Evolutionary conservation across 92 coral and sea anemone genomes (phyloP).

Genomic region (Heliopora coerulea): DNA sequence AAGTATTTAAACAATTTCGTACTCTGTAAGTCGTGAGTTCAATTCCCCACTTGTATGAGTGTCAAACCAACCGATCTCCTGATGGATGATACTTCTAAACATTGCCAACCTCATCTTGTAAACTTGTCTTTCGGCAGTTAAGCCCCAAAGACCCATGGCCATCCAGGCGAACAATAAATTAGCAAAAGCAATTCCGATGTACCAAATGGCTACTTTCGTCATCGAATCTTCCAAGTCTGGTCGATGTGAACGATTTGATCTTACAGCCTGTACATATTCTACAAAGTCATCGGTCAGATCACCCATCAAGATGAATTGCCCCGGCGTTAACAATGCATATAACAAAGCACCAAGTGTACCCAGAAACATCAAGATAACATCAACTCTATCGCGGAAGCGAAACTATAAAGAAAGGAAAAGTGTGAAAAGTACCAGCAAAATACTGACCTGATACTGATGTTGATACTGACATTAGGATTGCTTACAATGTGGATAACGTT

Average conservation of each 20-base stretch:
- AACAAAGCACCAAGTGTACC: constrained; percentile 70
- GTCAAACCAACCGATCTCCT: constrained; percentile 98
- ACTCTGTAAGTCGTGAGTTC: constrained; percentile 83
- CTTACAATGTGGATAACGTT: too few relatives aligned
- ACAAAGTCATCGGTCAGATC: constrained; percentile 66
- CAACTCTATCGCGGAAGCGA: constrained; percentile 60
- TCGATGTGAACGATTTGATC: constrained; percentile 14
- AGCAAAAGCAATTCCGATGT: constrained; percentile 76
- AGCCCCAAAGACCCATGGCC: constrained; percentile 72
- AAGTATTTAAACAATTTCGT: too few relatives aligned
- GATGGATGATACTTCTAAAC: constrained; percentile 74
- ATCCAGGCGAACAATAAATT: constrained; percentile 62
- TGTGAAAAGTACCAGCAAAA: too few relatives aligned
- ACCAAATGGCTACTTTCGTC: constrained; percentile 66
- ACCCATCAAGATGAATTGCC: constrained; percentile 82
- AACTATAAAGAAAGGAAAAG: constrained; percentile 52
- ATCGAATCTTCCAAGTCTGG: constrained; percentile 62
- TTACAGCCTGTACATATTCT: constrained; percentile 31
- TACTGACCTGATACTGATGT: too few relatives aligned
- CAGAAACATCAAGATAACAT: constrained; percentile 58
- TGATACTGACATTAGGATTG: too few relatives aligned
- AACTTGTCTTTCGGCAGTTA: constrained; percentile 77
- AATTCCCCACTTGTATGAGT: constrained; percentile 76
- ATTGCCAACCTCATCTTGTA: constrained; percentile 74
- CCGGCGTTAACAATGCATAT: constrained; percentile 77